These are phyloP conservation scores for Montipora efflorescens DNA, from an alignment of 64 coral and sea anemone genomes.

Conservation along the genomic window DNA sequence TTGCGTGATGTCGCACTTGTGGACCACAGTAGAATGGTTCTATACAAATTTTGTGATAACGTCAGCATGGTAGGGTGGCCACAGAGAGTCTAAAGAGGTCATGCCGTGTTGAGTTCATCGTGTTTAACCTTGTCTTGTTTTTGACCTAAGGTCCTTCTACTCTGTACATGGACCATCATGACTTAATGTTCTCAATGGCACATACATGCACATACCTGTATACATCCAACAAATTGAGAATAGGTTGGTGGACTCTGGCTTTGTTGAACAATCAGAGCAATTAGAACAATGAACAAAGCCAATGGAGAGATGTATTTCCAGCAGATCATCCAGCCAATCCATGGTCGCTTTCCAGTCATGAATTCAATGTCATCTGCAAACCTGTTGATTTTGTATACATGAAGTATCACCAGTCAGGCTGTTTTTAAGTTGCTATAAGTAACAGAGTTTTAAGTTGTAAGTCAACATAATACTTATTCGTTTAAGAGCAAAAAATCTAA, in stretches of 20 bases:
- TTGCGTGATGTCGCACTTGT: too few species aligned
- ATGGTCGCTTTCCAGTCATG: constrained; percentile 94
- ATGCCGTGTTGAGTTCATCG: too few species aligned
- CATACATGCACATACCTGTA: constrained; percentile 40
- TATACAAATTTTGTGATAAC: too few species aligned
- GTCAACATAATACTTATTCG: too few species aligned
- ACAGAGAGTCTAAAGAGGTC: too few species aligned
- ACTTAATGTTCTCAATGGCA: neutral
- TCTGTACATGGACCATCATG: neutral
- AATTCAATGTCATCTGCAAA: constrained; percentile 97
- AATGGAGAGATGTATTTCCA: constrained; percentile 94
- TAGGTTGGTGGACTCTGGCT: constrained; percentile 74
- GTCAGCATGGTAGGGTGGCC: too few species aligned
- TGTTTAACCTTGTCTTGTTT: too few species aligned
- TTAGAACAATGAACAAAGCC: constrained; percentile 82
- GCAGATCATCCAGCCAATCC: constrained; percentile 97
- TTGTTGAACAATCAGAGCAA: constrained; percentile 86
- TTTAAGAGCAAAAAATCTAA: too few species aligned
- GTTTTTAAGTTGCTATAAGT: too few species aligned
- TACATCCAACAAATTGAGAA: constrained; percentile 84
- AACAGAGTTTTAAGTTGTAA: too few species aligned
- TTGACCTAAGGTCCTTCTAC: too few species aligned
- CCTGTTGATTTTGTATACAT: constrained; percentile 1
- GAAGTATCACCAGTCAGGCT: neutral
- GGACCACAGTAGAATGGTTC: too few species aligned